Conservation (phyloP, 2,797 vertebrate species). For the Sibirionetta formosa region DNA sequence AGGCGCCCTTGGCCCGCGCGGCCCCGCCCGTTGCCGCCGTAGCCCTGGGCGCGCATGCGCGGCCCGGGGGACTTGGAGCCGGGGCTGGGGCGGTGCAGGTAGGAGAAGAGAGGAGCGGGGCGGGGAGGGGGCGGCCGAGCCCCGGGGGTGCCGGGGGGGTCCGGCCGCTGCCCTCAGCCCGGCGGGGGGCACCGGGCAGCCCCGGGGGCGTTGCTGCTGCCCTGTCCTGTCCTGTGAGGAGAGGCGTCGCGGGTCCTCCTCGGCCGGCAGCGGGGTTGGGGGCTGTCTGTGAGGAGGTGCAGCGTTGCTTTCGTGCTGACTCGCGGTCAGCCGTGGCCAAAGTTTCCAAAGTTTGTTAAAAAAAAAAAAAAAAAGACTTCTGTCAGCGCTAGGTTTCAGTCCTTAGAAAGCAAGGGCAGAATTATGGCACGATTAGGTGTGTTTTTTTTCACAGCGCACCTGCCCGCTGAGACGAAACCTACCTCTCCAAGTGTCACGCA, state of each 20-base stretch:
- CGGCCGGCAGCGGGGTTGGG: too few relatives aligned
- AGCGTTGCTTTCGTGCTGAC: rapidly evolving
- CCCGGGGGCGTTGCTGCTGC: too few relatives aligned
- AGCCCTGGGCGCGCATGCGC: slow-evolving; percentile 14
- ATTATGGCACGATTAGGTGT: rapidly evolving
- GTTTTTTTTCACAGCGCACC: rapidly evolving
- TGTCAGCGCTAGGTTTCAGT: rapidly evolving
- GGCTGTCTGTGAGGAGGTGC: neutral
- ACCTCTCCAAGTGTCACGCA: rapidly evolving
- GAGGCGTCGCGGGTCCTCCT: neutral
- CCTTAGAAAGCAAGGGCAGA: neutral
- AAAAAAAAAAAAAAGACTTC: neutral
- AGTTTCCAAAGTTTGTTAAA: neutral
- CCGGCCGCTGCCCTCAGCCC: too few relatives aligned
- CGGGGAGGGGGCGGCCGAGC: neutral
- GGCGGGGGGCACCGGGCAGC: neutral
- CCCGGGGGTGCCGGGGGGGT: neutral
- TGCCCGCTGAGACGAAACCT: neutral
- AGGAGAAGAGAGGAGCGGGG: neutral
- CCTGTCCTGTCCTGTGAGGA: too few relatives aligned
- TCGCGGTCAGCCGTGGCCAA: rapidly evolving
- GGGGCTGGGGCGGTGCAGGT: neutral
- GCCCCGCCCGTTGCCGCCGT: too few relatives aligned
- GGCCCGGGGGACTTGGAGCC: neutral
- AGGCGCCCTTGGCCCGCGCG: too few relatives aligned